These are phyloP conservation scores for Oryctolagus cuniculus DNA, from an alignment of 2,113 vertebrate species.

Conservation along the genomic window DNA sequence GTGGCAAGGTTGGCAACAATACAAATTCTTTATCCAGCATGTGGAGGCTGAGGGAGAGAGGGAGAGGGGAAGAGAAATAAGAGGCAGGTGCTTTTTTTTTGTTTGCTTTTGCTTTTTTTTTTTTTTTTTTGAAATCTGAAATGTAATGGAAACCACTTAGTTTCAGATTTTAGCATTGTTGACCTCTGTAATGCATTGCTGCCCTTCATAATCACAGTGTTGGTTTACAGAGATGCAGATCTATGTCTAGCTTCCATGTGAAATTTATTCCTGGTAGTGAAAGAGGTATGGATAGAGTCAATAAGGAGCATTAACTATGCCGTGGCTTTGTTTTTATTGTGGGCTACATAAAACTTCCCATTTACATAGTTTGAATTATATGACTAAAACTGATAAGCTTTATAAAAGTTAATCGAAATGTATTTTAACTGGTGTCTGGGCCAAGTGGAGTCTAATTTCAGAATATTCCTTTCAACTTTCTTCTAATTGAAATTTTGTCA, in stretches of 20 bases:
- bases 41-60: background rate
- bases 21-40: slow-evolving; percentile 59
- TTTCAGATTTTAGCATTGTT: slow-evolving; percentile 32
- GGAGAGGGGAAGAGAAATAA: background rate
- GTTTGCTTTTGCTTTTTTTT: slow-evolving; percentile 39
- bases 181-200: background rate
- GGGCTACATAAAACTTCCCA: slow-evolving; percentile 47
- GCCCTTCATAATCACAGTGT: slow-evolving; percentile 33
- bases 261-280: slow-evolving; percentile 13
- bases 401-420: slow-evolving; percentile 24
- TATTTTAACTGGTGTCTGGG: background rate
- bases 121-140: slow-evolving; percentile 20
- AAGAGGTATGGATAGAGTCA: background rate
- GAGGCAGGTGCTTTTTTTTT: slow-evolving; percentile 47
- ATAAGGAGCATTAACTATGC: slow-evolving; percentile 4
- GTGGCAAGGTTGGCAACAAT: slow-evolving; percentile 73
- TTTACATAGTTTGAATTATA: slow-evolving; percentile 43
- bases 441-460: background rate
- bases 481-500: background rate
- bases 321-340: slow-evolving; percentile 55
- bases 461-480: slow-evolving; percentile 10
- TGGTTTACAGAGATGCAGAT: slow-evolving; percentile 3
- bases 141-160: background rate
- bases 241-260: background rate
- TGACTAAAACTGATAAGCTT: slow-evolving; percentile 35